Evolutionary conservation across 2,797 vertebrate species (phyloP).

Genomic region (Myoxocephalus aenaeus): DNA sequence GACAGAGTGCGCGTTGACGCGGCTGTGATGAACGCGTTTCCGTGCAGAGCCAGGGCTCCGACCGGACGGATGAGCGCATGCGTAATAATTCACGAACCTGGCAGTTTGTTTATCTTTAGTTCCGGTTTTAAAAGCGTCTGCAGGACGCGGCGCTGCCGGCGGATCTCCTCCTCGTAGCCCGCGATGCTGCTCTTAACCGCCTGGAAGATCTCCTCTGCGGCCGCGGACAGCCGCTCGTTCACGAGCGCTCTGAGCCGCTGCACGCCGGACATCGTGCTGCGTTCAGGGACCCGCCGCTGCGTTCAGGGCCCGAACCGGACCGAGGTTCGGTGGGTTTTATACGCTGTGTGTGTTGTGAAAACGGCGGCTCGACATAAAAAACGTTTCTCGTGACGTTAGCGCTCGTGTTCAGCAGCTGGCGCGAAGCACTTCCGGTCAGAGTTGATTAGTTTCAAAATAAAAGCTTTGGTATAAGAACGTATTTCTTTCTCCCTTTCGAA

Average conservation of each 20-base stretch:
- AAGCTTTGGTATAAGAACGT: neutral
- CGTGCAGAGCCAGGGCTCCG: too few species aligned
- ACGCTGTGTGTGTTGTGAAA: neutral
- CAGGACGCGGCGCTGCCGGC: slow-evolving; percentile 43
- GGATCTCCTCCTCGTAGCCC: slow-evolving; percentile 72
- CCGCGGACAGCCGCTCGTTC: slow-evolving; percentile 72
- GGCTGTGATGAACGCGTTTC: too few species aligned
- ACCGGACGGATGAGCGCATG: too few species aligned
- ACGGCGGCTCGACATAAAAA: neutral
- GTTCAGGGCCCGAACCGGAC: neutral
- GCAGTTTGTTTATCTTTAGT: neutral
- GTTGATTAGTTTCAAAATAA: slow-evolving; percentile 22
- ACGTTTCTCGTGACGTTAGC: neutral
- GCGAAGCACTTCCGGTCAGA: neutral
- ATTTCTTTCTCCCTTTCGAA: too few species aligned
- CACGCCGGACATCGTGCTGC: slow-evolving; percentile 50
- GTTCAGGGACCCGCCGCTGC: neutral
- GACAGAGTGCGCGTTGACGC: too few species aligned
- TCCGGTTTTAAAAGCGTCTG: neutral
- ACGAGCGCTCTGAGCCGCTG: slow-evolving; percentile 58
- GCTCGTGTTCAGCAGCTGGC: too few species aligned
- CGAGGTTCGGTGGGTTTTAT: neutral
- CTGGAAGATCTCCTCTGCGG: slow-evolving; percentile 68
- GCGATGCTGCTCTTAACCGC: slow-evolving; percentile 57
- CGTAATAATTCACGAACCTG: slow-evolving; percentile 37